These are phyloP conservation scores for Lutraria lutraria DNA, from an alignment of 2,888 invertebrate species.

Conservation along the genomic window DNA sequence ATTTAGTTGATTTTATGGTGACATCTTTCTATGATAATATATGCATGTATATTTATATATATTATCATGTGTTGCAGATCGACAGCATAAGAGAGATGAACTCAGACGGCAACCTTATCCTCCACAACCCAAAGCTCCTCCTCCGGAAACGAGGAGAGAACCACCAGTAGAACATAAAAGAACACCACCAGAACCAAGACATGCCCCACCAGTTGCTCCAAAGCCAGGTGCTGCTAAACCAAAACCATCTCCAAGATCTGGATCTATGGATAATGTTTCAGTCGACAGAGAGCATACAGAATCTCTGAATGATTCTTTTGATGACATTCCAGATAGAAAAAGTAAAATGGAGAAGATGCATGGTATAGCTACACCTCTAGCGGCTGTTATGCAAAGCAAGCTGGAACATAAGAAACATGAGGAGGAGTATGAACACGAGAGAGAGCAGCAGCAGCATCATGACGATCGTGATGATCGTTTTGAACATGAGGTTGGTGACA, in stretches of 20 bases:
- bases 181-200: constrained; percentile 61
- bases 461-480: constrained; percentile 27
- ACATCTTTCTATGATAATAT: no score
- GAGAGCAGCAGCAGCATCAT: constrained; percentile 22
- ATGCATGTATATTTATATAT: background rate
- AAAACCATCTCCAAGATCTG: constrained; percentile 48
- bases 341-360: constrained; percentile 74
- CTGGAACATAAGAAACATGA: constrained; percentile 46
- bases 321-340: constrained; percentile 68
- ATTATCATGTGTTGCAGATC: constrained; percentile 24
- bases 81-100: constrained; percentile 45
- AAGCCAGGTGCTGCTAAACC: constrained; percentile 63
- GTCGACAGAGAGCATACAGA: constrained; percentile 40
- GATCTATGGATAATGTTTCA: constrained; percentile 48
- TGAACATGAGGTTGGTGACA: constrained; percentile 43
- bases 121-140: constrained; percentile 37
- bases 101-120: constrained; percentile 48
- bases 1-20: no score
- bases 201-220: constrained; percentile 66
- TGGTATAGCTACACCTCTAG: constrained; percentile 73
- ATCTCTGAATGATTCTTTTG: constrained; percentile 65
- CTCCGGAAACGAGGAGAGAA: constrained; percentile 55
- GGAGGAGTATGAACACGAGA: constrained; percentile 24
- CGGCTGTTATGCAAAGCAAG: constrained; percentile 59
- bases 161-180: constrained; percentile 47